Evolutionary conservation across 2,113 vertebrate species (phyloP).

Genomic region (Phylloscopus trochilus): DNA sequence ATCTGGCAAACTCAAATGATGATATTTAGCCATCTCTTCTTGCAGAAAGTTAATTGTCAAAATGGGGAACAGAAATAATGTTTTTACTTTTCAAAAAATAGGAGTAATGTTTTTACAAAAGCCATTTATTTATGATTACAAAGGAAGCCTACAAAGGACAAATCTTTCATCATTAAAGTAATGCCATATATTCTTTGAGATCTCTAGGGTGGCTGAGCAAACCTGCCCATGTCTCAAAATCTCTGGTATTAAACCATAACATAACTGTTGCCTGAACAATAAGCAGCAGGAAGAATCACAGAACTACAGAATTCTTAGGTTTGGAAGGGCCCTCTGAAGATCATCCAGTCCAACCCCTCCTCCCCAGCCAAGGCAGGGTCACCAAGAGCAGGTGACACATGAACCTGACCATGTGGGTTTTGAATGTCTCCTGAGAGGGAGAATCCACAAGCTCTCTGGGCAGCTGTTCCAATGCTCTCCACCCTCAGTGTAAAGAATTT

Average conservation of each 20-base stretch:
- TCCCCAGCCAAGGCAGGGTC: neutral
- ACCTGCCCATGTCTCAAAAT: neutral
- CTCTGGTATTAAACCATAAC: neutral
- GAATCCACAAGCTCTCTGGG: accelerated
- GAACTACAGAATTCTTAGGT: neutral
- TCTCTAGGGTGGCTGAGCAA: neutral
- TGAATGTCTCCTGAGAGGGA: neutral
- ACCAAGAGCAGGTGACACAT: neutral
- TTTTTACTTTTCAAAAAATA: neutral
- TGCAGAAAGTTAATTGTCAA: neutral
- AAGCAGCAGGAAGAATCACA: neutral
- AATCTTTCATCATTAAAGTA: neutral
- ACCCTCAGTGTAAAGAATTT: neutral
- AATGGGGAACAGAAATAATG: neutral
- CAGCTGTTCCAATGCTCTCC: neutral
- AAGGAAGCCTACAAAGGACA: too few species aligned
- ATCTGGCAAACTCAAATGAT: neutral
- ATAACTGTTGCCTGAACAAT: neutral
- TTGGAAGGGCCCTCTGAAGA: neutral
- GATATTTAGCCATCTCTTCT: neutral
- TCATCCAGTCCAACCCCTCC: too few species aligned
- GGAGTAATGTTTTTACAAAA: neutral
- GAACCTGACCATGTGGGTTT: accelerated
- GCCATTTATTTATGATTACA: neutral
- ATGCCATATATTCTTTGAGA: neutral